A percentile compares a stretch with the other conserved stretches of the same genome.
Conservation (phyloP, 2,797 vertebrate species). For the Gambusia yucatana region DNA sequence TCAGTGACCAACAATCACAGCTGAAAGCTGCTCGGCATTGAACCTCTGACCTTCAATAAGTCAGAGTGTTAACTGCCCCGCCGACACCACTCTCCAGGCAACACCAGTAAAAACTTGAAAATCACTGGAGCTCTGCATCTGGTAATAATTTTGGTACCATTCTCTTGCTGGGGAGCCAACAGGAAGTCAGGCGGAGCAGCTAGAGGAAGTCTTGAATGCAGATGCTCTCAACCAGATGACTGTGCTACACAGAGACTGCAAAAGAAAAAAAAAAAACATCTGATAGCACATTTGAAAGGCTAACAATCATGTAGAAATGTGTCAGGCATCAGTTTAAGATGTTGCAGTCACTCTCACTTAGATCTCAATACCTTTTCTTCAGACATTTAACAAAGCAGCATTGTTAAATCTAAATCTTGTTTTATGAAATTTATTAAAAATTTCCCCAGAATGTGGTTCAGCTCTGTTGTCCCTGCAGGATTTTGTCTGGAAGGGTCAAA, state of each 20-base stretch:
- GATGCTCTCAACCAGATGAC: background rate
- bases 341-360: background rate
- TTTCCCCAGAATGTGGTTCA: conserved; percentile 8
- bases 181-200: conserved; percentile 29
- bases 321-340: background rate
- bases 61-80: background rate
- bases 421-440: conserved; percentile 11
- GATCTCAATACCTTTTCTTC: background rate
- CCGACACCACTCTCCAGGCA: background rate
- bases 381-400: background rate
- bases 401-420: conserved; percentile 4
- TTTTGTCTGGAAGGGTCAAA: conserved; percentile 49
- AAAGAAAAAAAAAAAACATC: background rate
- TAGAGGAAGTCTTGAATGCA: conserved; percentile 21
- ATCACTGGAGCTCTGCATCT: background rate
- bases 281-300: background rate
- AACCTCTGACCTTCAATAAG: conserved; percentile 14
- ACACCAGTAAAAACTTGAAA: background rate
- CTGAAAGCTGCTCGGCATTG: background rate
- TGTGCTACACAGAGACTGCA: background rate
- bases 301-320: background rate
- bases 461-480: conserved; percentile 42
- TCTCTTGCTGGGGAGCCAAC: conserved; percentile 12
- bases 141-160: conserved; percentile 21
- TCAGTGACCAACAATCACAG: conserved; percentile 4